Conservation (phyloP, 2,797 vertebrate genomes). For the Aphelocoma californica region DNA sequence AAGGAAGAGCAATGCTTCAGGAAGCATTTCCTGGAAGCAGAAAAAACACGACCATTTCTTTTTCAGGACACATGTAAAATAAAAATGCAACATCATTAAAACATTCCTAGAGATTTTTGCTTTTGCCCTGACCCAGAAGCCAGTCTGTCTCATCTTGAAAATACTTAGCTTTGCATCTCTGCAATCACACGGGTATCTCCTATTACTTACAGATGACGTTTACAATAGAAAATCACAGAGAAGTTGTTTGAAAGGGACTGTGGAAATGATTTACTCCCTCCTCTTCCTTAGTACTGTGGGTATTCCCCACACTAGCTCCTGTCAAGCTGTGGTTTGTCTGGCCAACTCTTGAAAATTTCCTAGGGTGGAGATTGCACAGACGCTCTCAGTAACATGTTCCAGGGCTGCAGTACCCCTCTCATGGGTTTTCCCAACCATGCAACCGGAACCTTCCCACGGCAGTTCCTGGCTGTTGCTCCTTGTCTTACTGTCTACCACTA, state of each 20-base stretch:
- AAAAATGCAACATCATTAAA: neutral
- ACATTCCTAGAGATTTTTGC: neutral
- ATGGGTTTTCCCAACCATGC: neutral
- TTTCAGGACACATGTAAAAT: neutral
- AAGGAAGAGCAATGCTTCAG: neutral
- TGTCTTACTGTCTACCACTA: neutral
- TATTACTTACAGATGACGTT: neutral
- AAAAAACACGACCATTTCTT: neutral
- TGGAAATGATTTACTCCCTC: neutral
- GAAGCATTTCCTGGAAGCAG: neutral
- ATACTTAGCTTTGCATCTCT: neutral
- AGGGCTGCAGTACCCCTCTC: neutral
- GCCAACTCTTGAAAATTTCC: neutral
- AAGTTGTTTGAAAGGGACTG: neutral
- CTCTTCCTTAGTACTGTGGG: neutral
- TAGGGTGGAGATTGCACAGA: neutral
- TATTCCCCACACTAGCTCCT: neutral
- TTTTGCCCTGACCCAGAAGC: neutral
- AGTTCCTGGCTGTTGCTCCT: neutral
- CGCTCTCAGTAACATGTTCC: neutral
- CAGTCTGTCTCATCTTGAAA: neutral
- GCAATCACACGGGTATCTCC: neutral
- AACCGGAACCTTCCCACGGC: neutral
- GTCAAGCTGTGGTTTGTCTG: neutral
- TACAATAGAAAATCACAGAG: neutral